A percentile compares a stretch with the other conserved stretches of the same genome.
Evolutionary conservation across 2,113 vertebrate genomes (phyloP).

Genomic region (Ornithorhynchus anatinus): DNA sequence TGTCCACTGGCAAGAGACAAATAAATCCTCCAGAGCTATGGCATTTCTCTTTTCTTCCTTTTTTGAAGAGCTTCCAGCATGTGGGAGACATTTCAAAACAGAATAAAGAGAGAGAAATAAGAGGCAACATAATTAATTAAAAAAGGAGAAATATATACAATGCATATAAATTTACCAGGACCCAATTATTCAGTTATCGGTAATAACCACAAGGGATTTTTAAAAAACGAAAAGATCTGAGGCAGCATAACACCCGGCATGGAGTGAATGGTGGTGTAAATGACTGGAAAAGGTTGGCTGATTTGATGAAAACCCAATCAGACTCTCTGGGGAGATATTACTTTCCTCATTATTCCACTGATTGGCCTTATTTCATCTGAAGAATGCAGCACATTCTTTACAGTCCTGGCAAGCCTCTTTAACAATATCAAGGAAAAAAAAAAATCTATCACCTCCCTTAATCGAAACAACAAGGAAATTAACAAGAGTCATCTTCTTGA

Average conservation of each 20-base stretch:
- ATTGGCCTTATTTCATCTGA: conserved; percentile 91
- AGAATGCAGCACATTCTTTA: conserved; percentile 79
- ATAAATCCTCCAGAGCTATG: conserved; percentile 39
- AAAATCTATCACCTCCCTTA: conserved; percentile 69
- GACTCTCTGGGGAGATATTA: conserved; percentile 90
- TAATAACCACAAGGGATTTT: conserved; percentile 67
- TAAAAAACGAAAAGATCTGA: conserved; percentile 62
- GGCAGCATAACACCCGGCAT: conserved; percentile 64
- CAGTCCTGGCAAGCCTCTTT: conserved; percentile 75
- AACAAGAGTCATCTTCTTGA: conserved; percentile 63
- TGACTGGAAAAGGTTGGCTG: conserved; percentile 85
- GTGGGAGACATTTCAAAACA: conserved; percentile 19
- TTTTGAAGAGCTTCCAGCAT: conserved; percentile 31
- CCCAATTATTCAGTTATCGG: conserved; percentile 66
- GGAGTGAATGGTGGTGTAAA: conserved; percentile 71
- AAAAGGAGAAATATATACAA: conserved; percentile 35
- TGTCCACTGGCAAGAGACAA: conserved; percentile 34
- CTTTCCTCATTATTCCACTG: conserved; percentile 91
- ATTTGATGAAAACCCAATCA: conserved; percentile 88
- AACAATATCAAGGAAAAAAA: conserved; percentile 75
- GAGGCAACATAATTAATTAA: conserved; percentile 43
- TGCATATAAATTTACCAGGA: conserved; percentile 46
- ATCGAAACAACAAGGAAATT: conserved; percentile 76
- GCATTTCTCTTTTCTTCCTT: background rate
- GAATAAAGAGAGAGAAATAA: conserved; percentile 25